Conservation (phyloP, 2,797 vertebrate species). For the Rhyacichthys aspro region DNA sequence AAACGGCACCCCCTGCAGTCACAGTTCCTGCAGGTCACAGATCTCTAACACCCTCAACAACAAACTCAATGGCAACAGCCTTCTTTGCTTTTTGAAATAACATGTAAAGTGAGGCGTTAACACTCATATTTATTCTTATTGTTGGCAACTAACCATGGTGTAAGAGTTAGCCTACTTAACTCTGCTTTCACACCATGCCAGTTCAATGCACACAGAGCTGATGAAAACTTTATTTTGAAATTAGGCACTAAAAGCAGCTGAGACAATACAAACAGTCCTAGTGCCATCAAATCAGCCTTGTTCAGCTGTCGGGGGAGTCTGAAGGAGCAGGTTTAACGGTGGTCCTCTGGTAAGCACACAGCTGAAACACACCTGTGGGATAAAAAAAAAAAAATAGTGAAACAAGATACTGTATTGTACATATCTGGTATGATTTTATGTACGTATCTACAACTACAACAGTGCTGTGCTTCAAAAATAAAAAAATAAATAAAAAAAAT, state of each 20-base stretch:
- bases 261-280: conserved; percentile 6
- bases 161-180: no score
- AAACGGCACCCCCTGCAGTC: no score
- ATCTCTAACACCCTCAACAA: no score
- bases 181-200: background rate
- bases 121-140: no score
- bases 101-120: no score
- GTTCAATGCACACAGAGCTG: conserved; percentile 15
- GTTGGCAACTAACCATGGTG: no score
- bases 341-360: conserved; percentile 77
- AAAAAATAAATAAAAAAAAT: background rate
- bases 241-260: conserved; percentile 27
- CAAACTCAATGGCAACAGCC: no score
- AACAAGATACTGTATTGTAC: no score
- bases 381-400: conserved; percentile 1
- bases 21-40: no score
- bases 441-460: background rate
- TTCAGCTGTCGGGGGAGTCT: conserved; percentile 69
- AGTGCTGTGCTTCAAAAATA: background rate
- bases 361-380: conserved; percentile 74
- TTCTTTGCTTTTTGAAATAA: no score
- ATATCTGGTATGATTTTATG: background rate
- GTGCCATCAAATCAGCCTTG: background rate
- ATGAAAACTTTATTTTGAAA: no score
- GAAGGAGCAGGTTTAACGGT: conserved; percentile 63